phyloP scores from a whole-genome alignment of 2,888 invertebrate species.

The Himalopsyche anomala region DNA sequence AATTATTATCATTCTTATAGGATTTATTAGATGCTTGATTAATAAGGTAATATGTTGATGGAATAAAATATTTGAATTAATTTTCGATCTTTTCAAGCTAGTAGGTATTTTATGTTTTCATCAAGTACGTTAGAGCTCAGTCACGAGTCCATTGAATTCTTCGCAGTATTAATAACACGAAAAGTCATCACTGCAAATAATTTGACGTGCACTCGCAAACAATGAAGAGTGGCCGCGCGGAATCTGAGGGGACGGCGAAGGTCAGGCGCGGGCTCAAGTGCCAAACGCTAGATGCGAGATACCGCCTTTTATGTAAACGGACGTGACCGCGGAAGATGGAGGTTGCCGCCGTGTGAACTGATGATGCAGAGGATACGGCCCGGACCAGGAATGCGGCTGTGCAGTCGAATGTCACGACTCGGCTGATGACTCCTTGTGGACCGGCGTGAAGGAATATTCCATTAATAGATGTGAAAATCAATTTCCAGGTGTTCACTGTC shows the following conservation, averaged over 20 bases:
- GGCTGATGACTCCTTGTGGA: neutral
- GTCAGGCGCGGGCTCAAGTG: conserved; percentile 55
- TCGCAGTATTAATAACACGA: neutral
- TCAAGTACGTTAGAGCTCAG: too few relatives aligned
- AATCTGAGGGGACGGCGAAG: conserved; percentile 34
- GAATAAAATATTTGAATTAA: too few relatives aligned
- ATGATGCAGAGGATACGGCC: conserved; percentile 39
- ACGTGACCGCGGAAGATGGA: conserved; percentile 56
- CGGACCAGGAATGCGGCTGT: conserved; percentile 47
- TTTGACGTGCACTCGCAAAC: conserved; percentile 46
- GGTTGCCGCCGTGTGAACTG: conserved; percentile 59
- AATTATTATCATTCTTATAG: too few relatives aligned
- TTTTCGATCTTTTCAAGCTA: too few relatives aligned
- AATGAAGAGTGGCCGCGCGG: conserved; percentile 50
- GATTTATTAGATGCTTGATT: too few relatives aligned
- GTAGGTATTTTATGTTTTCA: too few relatives aligned
- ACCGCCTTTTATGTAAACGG: conserved; percentile 57
- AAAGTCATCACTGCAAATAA: conserved; percentile 30
- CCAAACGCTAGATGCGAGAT: conserved; percentile 55
- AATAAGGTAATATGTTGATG: too few relatives aligned
- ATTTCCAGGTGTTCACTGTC: too few relatives aligned
- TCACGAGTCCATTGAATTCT: neutral
- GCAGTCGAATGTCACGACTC: conserved; percentile 38
- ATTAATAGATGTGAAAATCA: neutral
- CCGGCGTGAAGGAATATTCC: too few relatives aligned